Base-by-base conservation (phyloP, 2,888 invertebrate genomes). In the Trileptium ribeirensis region DNA sequence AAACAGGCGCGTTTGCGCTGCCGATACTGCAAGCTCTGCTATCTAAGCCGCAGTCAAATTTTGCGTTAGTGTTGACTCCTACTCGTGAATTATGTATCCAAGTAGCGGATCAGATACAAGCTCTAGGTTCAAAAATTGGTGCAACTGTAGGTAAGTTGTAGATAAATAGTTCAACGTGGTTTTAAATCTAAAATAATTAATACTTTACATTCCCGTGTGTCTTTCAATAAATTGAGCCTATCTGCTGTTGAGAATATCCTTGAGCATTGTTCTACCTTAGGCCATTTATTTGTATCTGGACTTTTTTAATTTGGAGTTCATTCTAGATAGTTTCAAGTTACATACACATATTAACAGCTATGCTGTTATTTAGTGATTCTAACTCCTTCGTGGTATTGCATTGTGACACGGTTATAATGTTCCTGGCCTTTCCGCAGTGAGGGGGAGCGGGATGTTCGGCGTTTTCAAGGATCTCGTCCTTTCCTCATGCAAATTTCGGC, bases 21-120 rank as follows among this genome's bases (percentile, higher is more conserved):
- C 99, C 99, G 0, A 97, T 99, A 84, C 89, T 99, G 39, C 98
- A 99, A 87, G 92, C 94, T 0, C 90, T 98, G 29, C 90, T 99
- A 67, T 94, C 96, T 85, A 93, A 93, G 87, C 97, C 97, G 0
- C 97, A 97, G 88, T 91, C 97, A 88, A 93, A 97, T 87, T 99
- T 96, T 90, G 96, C 96, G 0, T 90, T 97, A 0, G 91, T 99
- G 84, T 89, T 99, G 79, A 98, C 99, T 29, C 99, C 99, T 0
- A 99, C 99, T 0, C 92, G 99, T 89, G 99, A 99, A 90, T 91
- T 99, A 86, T 99, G 99, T 1, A 96, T 96, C 89, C 99, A 99
- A 90, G 99, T 99, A 87, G 94, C 95, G 0, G 98, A 99, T 90
- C 99, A 99, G 88, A 96, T 99, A 91, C 95, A 97, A 89, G 98